Evolutionary conservation across 2,888 invertebrate genomes (phyloP), one percentile per base, ranked within the genome.

Genomic region (Rosalia funebris): DNA sequence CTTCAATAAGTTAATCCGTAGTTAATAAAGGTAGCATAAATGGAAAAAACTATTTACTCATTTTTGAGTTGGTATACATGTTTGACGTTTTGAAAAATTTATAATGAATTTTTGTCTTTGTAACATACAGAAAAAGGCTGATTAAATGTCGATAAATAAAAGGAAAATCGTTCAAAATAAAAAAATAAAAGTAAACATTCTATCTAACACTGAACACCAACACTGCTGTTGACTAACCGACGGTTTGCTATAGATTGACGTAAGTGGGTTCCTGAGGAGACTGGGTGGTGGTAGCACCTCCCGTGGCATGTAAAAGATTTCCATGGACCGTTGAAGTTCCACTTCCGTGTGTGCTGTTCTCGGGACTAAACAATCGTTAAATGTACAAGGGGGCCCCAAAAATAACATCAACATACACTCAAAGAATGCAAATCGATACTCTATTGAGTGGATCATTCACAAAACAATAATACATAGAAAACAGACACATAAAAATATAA

Each of bases 191-290:
- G 31, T 32, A 39, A 37, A 50, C 48, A 57, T 42, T 62, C 62
- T 65, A 71, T 57, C 66, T 66, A 74, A 69, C 68, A 70, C 65
- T 54, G 67, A 75, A 76, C 76, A 77, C 75, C 75, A 77, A 81
- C 81, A 81, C 81, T 81, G 81, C 80, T 80, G 81, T 79, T 76
- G 79, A 81, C 81, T 81, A 81, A 81, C 81, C 80, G 77, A 74
- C 75, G 83, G 87, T 70, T 67, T 71, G 88, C 91, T 92, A 92
- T 87, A 94, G 93, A 89, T 94, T 94, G 84, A 94, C 95, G 87
- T 95, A 95, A 77, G 95, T 94, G 74, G 94, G 94, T 85, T 93
- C 93, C 85, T 93, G 93, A 66, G 91, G 90, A 74, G 88, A 87
- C 80, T 87, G 86, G 71, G 87, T 84, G 73, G 87, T 85, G 68